Conservation (phyloP, 2,888 invertebrate genomes). For the Galerucella pusilla region DNA sequence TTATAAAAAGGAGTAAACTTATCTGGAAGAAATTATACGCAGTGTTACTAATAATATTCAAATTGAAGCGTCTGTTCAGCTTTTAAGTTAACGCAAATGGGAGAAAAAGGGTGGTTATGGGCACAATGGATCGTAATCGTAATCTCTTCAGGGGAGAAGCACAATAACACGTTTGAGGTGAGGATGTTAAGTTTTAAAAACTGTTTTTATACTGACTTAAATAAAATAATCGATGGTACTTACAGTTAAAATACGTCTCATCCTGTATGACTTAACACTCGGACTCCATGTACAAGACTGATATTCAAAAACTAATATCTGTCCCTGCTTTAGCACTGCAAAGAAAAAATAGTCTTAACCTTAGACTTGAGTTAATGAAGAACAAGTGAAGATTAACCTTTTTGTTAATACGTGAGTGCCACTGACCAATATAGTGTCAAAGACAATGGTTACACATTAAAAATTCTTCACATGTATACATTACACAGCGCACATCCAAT, state of each 20-base stretch:
- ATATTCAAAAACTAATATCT: conserved; percentile 27
- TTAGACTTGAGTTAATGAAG: conserved; percentile 29
- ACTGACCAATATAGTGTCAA: conserved; percentile 56
- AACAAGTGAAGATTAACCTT: conserved; percentile 42
- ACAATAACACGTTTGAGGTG: too few species aligned
- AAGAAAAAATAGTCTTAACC: conserved; percentile 31
- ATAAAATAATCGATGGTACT: conserved; percentile 11
- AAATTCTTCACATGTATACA: conserved; percentile 42
- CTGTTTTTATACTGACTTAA: too few species aligned
- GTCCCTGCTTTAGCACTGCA: conserved; percentile 40
- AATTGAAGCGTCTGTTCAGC: not conserved
- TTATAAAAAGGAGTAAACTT: conserved; percentile 52
- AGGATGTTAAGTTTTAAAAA: too few species aligned
- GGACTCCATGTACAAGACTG: conserved; percentile 18
- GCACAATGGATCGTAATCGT: too few species aligned
- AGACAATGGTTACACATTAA: conserved; percentile 43
- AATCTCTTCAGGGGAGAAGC: too few species aligned
- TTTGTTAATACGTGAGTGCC: conserved; percentile 56
- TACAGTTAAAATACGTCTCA: conserved; percentile 27
- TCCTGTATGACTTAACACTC: conserved; percentile 14
- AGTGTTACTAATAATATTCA: not conserved
- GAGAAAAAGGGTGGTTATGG: too few species aligned
- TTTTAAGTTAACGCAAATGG: too few species aligned
- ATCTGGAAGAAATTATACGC: conserved; percentile 52
- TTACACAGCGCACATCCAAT: conserved; percentile 25